Conservation (phyloP, 2,113 vertebrate species). For the Macrotus californicus region DNA sequence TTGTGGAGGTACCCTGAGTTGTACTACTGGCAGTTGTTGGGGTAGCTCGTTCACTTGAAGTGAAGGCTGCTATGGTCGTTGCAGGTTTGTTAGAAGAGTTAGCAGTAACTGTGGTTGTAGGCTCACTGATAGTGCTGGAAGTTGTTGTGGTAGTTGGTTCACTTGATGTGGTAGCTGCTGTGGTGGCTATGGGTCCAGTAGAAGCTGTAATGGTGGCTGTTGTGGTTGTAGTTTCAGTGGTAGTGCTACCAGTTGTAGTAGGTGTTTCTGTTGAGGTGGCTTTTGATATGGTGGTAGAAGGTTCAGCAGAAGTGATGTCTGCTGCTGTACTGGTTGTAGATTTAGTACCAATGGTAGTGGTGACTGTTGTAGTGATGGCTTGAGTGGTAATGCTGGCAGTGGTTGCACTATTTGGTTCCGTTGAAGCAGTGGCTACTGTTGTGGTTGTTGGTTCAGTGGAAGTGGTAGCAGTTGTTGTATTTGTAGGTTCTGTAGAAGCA, state of each 20-base stretch:
- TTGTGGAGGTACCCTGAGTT: background rate
- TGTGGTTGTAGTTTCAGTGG: background rate
- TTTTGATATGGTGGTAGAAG: too few relatives aligned
- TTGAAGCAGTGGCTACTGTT: too few relatives aligned
- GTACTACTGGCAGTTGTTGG: background rate
- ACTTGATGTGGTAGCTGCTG: background rate
- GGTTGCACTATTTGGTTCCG: fast-evolving
- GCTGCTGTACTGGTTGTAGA: fast-evolving
- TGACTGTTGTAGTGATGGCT: fast-evolving
- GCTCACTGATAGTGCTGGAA: background rate
- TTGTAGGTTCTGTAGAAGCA: background rate
- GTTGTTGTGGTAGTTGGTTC: background rate
- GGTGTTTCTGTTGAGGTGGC: background rate
- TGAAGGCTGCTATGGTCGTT: too few relatives aligned
- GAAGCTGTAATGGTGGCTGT: too few relatives aligned
- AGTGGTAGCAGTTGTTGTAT: background rate
- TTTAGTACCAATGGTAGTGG: fast-evolving
- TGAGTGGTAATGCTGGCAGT: background rate
- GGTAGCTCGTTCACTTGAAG: background rate
- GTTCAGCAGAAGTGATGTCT: background rate
- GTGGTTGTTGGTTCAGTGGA: background rate
- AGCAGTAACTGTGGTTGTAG: background rate
- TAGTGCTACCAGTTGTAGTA: background rate
- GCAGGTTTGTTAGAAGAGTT: background rate
- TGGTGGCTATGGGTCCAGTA: background rate